A percentile compares a stretch with the other conserved stretches of the same genome.
Evolutionary conservation across 2,888 invertebrate species (phyloP).

Genomic region (Tricholauxania praeusta): DNA sequence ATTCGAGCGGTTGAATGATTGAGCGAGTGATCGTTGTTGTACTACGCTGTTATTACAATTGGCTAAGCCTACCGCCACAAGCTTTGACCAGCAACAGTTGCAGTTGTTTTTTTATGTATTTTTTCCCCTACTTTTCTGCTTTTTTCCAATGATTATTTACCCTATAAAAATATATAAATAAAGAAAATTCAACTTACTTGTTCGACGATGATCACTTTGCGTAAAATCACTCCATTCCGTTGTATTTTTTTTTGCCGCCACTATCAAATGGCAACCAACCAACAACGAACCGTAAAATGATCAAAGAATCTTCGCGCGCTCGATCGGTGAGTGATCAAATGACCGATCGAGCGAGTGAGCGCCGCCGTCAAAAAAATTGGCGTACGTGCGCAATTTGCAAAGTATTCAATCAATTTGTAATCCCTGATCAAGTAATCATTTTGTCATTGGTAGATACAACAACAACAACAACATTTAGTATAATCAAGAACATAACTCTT

Average conservation of each 20-base stretch:
- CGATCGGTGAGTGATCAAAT: background rate
- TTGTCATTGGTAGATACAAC: conserved; percentile 27
- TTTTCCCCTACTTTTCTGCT: too few species aligned
- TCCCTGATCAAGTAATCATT: conserved; percentile 52
- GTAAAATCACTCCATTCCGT: conserved; percentile 2
- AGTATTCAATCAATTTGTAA: conserved; percentile 56
- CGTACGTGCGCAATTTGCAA: conserved; percentile 48
- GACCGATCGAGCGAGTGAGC: background rate
- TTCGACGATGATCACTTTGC: background rate
- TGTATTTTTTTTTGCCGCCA: background rate
- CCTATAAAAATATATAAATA: background rate
- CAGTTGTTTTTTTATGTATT: too few species aligned
- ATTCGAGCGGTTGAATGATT: background rate
- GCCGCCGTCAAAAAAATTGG: conserved; percentile 31
- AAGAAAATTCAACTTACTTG: too few species aligned
- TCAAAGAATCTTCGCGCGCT: conserved; percentile 66
- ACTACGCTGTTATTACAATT: too few species aligned
- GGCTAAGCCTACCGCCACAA: too few species aligned
- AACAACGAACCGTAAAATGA: conserved; percentile 63
- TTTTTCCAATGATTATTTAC: background rate
- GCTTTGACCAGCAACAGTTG: too few species aligned
- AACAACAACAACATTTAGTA: background rate
- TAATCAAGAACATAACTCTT: too few species aligned
- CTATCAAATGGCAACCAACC: background rate
- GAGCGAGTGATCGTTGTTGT: too few species aligned